Conservation (phyloP, 2,797 vertebrate species). For the Pangasius mekongensis region DNA sequence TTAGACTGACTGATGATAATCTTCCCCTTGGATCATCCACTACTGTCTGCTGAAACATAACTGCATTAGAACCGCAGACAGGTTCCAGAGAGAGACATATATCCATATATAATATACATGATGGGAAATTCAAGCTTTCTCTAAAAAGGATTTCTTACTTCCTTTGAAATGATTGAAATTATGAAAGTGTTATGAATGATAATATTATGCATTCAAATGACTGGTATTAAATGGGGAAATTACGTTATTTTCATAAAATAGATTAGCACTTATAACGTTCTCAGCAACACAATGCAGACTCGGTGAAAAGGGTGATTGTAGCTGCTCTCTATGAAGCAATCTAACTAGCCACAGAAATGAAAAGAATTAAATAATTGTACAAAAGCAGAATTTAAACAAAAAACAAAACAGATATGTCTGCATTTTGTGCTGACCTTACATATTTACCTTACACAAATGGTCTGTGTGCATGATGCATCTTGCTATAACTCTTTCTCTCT, state of each 20-base stretch:
- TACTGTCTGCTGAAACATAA: constrained; percentile 43
- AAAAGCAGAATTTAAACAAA: not conserved
- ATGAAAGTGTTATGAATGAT: not conserved
- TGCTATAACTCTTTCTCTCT: constrained; percentile 2
- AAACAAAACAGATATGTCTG: not conserved
- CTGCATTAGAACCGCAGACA: constrained; percentile 33
- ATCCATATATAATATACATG: not conserved
- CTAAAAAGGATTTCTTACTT: not conserved
- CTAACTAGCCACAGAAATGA: not conserved
- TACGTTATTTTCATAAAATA: not conserved
- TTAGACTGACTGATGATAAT: constrained; percentile 51
- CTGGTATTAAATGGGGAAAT: not conserved
- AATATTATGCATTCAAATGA: not conserved
- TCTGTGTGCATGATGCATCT: not conserved
- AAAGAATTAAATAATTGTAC: not conserved
- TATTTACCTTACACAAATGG: not conserved
- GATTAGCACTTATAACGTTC: not conserved
- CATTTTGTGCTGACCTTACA: not conserved
- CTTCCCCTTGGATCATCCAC: constrained; percentile 33
- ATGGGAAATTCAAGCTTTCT: constrained; percentile 1
- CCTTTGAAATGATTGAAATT: not conserved
- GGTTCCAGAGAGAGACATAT: not conserved
- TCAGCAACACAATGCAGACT: not conserved
- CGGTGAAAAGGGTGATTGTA: not conserved
- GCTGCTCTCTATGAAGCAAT: not conserved